Base-by-base conservation (phyloP, 64 coral and sea anemone species). In the Anthopleura sola region DNA sequence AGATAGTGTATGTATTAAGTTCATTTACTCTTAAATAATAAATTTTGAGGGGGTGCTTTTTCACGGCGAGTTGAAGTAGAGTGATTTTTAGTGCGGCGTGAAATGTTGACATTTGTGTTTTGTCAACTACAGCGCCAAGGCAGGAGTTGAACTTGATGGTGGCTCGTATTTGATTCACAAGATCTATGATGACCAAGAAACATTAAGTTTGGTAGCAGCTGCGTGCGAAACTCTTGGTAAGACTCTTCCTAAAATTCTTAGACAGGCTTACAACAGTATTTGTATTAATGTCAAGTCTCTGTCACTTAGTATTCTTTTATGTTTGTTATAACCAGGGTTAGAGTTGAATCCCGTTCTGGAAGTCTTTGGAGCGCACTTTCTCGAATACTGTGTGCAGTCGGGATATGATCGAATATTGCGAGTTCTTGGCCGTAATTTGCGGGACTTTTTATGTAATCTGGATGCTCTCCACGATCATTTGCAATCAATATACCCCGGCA, bases 81-180 rank as follows among this genome's bases (percentile, higher is more conserved):
- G 76, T 79, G 76, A 5, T 62, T 62, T 46, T 79, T 79, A 31
- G 76, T 44, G 76, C 47, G 14, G 76, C 37, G 21, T 44, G 7
- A 38, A n/a, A 44, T 79, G 76, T 91, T 86, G 89, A 80, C 44
- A 66, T 81, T 48, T 55, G 31, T 58, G 37, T 86, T 16, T 89
- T 83, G 76, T 79, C 76, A 79, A 79, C 76, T 19, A 89, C 48
- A 98, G 95, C 60, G 88, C 90, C 11, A 99, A 94, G 81, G 92
- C 97, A 37, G 97, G 97, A 4, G 92, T 99, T 20, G 90, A 99
- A 24, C 90, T 99, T 3, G 97, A 87, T 20, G 97, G 97, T 49
- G 97, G 97, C 2, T 99, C 97, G 1, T 99, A 99, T 58, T 87
- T 99, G 23, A 99, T 99, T 87, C 97, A 99, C 80, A 99, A 99